These are phyloP conservation scores for Aselliscus stoliczkanus DNA, from an alignment of 2,797 vertebrate genomes.

Conservation along the genomic window DNA sequence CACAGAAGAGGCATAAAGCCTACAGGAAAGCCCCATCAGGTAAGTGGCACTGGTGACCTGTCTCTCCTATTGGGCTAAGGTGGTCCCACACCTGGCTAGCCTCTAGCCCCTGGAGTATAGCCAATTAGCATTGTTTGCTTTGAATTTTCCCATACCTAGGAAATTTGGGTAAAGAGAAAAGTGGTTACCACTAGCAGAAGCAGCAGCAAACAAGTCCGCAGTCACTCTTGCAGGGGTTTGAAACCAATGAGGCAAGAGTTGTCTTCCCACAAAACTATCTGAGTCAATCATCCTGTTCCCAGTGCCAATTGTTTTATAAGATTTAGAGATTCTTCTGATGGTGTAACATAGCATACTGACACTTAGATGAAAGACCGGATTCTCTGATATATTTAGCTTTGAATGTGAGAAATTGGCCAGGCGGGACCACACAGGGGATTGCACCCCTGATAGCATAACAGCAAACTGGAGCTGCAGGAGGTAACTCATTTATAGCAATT, in stretches of 20 bases:
- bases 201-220: neutral
- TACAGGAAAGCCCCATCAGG: neutral
- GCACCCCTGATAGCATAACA: neutral
- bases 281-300: neutral
- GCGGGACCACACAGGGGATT: neutral
- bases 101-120: neutral
- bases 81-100: neutral
- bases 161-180: neutral
- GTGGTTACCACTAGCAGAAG: neutral
- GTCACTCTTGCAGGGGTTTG: neutral
- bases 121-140: neutral
- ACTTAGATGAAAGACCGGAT: neutral
- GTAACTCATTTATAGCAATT: rapidly evolving
- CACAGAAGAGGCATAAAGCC: neutral
- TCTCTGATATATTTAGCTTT: neutral
- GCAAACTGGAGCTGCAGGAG: neutral
- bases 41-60: neutral
- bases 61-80: neutral
- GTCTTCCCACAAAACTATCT: neutral
- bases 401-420: neutral
- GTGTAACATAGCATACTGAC: neutral
- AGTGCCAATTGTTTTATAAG: neutral
- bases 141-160: neutral
- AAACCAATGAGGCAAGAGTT: neutral
- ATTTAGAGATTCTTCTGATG: neutral